Evolutionary conservation across 2,113 vertebrate species (phyloP).

Genomic region (Antechinus stuartii): DNA sequence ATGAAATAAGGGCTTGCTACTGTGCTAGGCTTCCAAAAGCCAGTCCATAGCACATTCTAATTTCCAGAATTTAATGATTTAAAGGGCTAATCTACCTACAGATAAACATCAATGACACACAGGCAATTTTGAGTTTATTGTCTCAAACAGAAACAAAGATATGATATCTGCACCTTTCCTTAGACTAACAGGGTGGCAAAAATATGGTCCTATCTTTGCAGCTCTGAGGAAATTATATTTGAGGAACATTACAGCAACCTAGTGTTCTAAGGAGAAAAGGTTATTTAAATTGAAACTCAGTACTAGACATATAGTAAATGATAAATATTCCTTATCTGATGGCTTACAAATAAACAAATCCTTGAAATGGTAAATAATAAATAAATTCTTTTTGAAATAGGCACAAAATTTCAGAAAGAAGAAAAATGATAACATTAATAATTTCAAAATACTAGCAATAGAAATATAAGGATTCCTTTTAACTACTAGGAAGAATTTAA

Average conservation of each 20-base stretch:
- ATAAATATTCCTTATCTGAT: conserved; percentile 10
- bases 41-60: conserved; percentile 36
- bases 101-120: conserved; percentile 66
- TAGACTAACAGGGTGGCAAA: conserved; percentile 42
- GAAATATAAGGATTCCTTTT: conserved; percentile 61
- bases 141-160: conserved; percentile 53
- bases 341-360: background rate
- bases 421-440: conserved; percentile 46
- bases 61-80: conserved; percentile 63
- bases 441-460: conserved; percentile 60
- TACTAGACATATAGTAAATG: conserved; percentile 17
- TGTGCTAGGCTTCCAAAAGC: conserved; percentile 62
- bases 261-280: background rate
- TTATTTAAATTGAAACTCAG: conserved; percentile 11
- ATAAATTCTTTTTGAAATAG: background rate
- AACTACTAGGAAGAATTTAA: conserved; percentile 26
- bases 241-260: conserved; percentile 53
- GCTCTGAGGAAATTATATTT: conserved; percentile 48
- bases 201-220: conserved; percentile 34
- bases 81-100: conserved; percentile 61
- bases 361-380: background rate
- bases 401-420: conserved; percentile 29
- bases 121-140: conserved; percentile 39
- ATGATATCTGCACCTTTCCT: conserved; percentile 24
- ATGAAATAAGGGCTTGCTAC: conserved; percentile 71